phyloP scores from a whole-genome alignment of 2,113 vertebrate species.

The Engraulis encrasicolus region DNA sequence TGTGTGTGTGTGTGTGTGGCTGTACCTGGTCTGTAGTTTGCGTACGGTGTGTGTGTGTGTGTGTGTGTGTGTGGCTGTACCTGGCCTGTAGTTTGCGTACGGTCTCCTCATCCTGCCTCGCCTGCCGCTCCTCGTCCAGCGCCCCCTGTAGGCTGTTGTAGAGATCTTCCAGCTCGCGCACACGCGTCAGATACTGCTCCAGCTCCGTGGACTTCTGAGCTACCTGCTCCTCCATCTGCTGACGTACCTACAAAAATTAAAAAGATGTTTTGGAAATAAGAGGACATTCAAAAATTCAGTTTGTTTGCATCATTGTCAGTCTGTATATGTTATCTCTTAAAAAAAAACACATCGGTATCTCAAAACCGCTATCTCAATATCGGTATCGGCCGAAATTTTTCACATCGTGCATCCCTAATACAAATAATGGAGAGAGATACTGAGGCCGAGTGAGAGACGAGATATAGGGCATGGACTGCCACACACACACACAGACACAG shows the following conservation, averaged over 20 bases:
- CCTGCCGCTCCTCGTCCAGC: conserved; percentile 88
- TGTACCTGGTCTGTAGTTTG: conserved; percentile 87
- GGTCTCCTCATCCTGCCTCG: conserved; percentile 90
- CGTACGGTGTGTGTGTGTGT: conserved; percentile 68
- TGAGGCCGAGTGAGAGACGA: too few species aligned
- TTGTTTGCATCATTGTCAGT: too few species aligned
- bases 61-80: conserved; percentile 59
- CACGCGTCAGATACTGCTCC: conserved; percentile 91
- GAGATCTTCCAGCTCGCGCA: conserved; percentile 91
- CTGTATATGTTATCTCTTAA: too few species aligned
- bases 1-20: not conserved
- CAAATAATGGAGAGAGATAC: too few species aligned
- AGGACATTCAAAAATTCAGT: too few species aligned
- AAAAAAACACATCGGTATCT: too few species aligned
- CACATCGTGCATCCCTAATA: too few species aligned
- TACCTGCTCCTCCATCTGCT: conserved; percentile 94
- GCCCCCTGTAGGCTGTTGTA: conserved; percentile 90
- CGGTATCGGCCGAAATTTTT: too few species aligned
- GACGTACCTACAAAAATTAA: conserved; percentile 94
- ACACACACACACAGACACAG: too few species aligned
- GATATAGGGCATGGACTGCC: too few species aligned
- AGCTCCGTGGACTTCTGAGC: conserved; percentile 94
- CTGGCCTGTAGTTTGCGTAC: conserved; percentile 90
- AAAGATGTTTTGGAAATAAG: too few species aligned
- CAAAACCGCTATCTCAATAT: too few species aligned